phyloP scores from a whole-genome alignment of 2,888 invertebrate genomes.

The Entomobrya proxima region DNA sequence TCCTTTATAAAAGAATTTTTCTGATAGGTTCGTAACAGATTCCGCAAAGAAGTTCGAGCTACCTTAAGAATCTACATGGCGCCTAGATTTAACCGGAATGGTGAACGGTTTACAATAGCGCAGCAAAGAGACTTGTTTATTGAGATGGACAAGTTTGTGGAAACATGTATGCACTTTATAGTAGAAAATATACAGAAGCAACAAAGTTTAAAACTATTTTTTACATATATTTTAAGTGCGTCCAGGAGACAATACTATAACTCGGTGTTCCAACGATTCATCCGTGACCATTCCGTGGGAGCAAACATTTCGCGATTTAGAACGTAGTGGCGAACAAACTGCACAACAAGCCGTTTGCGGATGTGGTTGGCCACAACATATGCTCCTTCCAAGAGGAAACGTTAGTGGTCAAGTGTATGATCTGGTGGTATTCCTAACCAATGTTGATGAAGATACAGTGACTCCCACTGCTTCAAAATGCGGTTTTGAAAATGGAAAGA shows the following conservation, averaged over 20 bases:
- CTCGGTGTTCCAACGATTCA: slow-evolving; percentile 84
- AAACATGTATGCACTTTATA: slow-evolving; percentile 78
- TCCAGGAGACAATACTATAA: slow-evolving; percentile 81
- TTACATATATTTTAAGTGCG: slow-evolving; percentile 79
- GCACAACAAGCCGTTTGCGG: slow-evolving; percentile 83
- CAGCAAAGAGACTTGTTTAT: slow-evolving; percentile 84
- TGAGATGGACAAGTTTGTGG: slow-evolving; percentile 85
- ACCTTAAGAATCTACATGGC: slow-evolving; percentile 85
- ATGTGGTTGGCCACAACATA: slow-evolving; percentile 91
- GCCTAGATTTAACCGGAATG: slow-evolving; percentile 83
- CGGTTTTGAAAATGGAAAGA: too few relatives aligned
- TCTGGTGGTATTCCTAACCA: slow-evolving; percentile 76
- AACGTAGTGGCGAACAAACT: slow-evolving; percentile 80
- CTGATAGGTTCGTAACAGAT: slow-evolving; percentile 76
- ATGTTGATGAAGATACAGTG: slow-evolving; percentile 75
- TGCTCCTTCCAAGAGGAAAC: slow-evolving; percentile 86
- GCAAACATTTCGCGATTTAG: slow-evolving; percentile 83
- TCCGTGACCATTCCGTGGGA: slow-evolving; percentile 90
- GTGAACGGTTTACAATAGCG: slow-evolving; percentile 81
- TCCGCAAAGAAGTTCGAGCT: slow-evolving; percentile 79
- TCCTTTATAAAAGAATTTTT: too few relatives aligned
- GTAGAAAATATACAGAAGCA: too few relatives aligned
- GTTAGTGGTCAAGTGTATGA: slow-evolving; percentile 75
- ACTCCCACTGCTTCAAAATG: too few relatives aligned
- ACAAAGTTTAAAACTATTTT: too few relatives aligned